These are phyloP conservation scores for Agrilus biguttatus DNA, from an alignment of 2,888 invertebrate genomes.

Conservation along the genomic window DNA sequence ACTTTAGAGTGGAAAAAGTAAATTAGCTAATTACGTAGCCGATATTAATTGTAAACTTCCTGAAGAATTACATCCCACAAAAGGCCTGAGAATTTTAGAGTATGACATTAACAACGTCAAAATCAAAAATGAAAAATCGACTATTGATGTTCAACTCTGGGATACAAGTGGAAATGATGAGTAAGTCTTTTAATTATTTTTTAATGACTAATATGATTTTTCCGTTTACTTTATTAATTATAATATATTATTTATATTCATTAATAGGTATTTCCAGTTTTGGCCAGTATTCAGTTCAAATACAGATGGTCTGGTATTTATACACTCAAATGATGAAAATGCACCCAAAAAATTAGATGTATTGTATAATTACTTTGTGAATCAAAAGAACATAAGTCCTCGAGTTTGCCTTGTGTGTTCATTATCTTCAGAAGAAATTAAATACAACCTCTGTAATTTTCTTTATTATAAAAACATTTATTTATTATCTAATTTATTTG, in stretches of 20 bases:
- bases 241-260: neutral
- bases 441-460: slow-evolving; percentile 15
- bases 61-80: slow-evolving; percentile 14
- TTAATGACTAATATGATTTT: neutral
- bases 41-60: slow-evolving; percentile 15
- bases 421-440: slow-evolving; percentile 10
- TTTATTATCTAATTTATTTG: neutral
- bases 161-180: slow-evolving; percentile 19
- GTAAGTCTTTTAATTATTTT: slow-evolving; percentile 9
- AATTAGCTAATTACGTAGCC: slow-evolving; percentile 16
- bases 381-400: slow-evolving; percentile 15
- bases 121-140: slow-evolving; percentile 11
- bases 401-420: slow-evolving; percentile 16
- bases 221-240: too few relatives aligned
- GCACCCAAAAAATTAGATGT: slow-evolving; percentile 16
- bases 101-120: slow-evolving; percentile 16
- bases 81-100: slow-evolving; percentile 16
- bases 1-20: slow-evolving; percentile 16
- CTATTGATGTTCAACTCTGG: slow-evolving; percentile 19
- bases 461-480: neutral
- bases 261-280: slow-evolving; percentile 14
- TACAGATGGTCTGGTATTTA: slow-evolving; percentile 18
- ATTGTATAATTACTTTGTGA: slow-evolving; percentile 19
- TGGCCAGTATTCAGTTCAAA: slow-evolving; percentile 18
- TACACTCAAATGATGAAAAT: slow-evolving; percentile 15